phyloP scores from a whole-genome alignment of 2,888 invertebrate species.

The Rhodophaea formosa region DNA sequence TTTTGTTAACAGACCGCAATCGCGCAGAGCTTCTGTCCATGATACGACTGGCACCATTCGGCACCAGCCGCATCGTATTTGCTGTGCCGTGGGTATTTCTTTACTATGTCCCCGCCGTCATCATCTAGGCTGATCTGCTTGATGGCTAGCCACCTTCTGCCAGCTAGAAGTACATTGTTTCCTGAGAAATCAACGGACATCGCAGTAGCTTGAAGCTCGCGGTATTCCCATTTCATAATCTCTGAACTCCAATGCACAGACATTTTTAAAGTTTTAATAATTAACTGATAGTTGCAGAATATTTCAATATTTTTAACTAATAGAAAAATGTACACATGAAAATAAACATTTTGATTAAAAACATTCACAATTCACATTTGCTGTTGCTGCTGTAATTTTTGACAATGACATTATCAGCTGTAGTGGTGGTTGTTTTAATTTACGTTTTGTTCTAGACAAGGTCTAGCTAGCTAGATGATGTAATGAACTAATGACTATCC shows the following conservation, averaged over 20 bases:
- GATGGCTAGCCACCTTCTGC: constrained; percentile 89
- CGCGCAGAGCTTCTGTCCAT: constrained; percentile 90
- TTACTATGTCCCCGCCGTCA: constrained; percentile 84
- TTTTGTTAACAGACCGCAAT: constrained; percentile 85
- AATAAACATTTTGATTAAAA: constrained; percentile 1
- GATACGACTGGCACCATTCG: constrained; percentile 93
- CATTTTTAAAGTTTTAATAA: constrained; percentile 39
- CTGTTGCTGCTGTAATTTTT: not conserved
- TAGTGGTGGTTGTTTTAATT: not conserved
- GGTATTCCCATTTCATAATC: constrained; percentile 85
- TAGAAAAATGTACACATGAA: not conserved
- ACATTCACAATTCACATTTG: not conserved
- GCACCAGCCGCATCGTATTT: constrained; percentile 96
- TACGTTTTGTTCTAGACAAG: not conserved
- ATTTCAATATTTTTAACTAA: not conserved
- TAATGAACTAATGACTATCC: too few species aligned
- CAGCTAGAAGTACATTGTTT: constrained; percentile 91
- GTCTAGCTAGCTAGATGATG: not conserved
- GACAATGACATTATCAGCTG: not conserved
- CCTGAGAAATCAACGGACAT: constrained; percentile 96
- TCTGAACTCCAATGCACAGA: constrained; percentile 78
- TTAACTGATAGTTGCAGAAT: not conserved
- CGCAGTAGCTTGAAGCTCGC: constrained; percentile 93
- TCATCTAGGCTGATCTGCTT: constrained; percentile 87
- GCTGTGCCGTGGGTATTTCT: constrained; percentile 91